Conservation (phyloP, 2,888 invertebrate genomes). For the Dorcus parallelipipedus region DNA sequence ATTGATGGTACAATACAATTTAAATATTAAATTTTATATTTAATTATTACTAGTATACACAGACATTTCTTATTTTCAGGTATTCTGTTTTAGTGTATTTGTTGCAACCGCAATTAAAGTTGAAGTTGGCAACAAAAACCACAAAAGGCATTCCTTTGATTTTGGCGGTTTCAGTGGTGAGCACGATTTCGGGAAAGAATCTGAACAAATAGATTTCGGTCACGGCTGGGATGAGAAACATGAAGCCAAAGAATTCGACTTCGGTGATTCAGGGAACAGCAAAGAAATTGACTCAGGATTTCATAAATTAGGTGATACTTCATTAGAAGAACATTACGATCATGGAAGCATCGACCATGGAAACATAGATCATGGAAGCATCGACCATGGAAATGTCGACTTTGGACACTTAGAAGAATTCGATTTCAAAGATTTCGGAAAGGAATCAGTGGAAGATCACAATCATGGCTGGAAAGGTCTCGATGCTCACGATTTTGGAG, state of each 20-base stretch:
- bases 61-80: slow-evolving; percentile 5
- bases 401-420: background rate
- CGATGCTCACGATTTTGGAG: background rate
- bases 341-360: background rate
- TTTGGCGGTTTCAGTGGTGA: slow-evolving; percentile 32
- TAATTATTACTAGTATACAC: too few relatives aligned
- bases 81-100: slow-evolving; percentile 41
- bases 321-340: too few relatives aligned
- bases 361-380: background rate
- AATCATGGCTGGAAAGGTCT: background rate
- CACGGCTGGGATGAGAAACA: slow-evolving; percentile 5
- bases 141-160: slow-evolving; percentile 56
- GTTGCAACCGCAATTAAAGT: slow-evolving; percentile 3
- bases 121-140: slow-evolving; percentile 53
- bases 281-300: background rate
- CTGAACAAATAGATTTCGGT: slow-evolving; percentile 4
- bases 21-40: too few relatives aligned
- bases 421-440: background rate
- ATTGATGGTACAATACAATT: too few relatives aligned
- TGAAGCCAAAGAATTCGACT: background rate
- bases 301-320: too few relatives aligned
- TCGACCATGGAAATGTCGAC: slow-evolving; percentile 1
- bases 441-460: background rate
- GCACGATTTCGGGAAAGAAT: slow-evolving; percentile 3
- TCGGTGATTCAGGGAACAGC: background rate